Conservation (phyloP, 2,113 vertebrate species). For the Macquaria ambigua region DNA sequence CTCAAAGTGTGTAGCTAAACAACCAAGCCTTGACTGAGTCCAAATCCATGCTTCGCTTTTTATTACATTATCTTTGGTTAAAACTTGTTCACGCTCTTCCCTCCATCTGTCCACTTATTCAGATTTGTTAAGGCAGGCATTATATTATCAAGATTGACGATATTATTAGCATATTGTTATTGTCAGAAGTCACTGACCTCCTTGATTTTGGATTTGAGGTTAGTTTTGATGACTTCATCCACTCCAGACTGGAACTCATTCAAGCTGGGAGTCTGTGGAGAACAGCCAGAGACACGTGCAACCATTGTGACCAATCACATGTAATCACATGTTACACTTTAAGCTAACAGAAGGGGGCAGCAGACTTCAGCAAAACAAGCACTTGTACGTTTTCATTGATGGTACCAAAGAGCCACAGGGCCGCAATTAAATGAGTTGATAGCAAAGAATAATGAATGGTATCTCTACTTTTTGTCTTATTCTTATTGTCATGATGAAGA, state of each 20-base stretch:
- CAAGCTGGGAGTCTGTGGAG: conserved; percentile 62
- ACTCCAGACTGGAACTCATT: conserved; percentile 59
- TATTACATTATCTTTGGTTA: conserved; percentile 2
- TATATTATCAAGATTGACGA: neutral
- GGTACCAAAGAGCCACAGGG: too few species aligned
- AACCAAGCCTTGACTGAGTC: neutral
- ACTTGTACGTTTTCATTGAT: neutral
- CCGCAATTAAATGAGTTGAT: neutral
- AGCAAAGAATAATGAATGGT: neutral
- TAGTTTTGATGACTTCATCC: conserved; percentile 49
- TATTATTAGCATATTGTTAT: neutral
- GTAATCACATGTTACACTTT: conserved; percentile 1
- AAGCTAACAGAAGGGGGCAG: conserved; percentile 58
- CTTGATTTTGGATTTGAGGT: conserved; percentile 66
- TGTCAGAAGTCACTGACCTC: conserved; percentile 61
- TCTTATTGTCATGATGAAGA: neutral
- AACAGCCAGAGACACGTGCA: conserved; percentile 18
- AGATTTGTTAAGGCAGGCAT: neutral
- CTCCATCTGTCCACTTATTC: neutral
- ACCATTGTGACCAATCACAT: neutral
- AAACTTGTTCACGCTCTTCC: neutral
- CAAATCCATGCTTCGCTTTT: neutral
- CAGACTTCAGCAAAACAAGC: conserved; percentile 40
- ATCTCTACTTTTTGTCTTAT: neutral
- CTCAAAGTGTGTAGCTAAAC: neutral